Evolutionary conservation across 2,797 vertebrate genomes (phyloP).

Genomic region (Neosilurus hyrtlii): DNA sequence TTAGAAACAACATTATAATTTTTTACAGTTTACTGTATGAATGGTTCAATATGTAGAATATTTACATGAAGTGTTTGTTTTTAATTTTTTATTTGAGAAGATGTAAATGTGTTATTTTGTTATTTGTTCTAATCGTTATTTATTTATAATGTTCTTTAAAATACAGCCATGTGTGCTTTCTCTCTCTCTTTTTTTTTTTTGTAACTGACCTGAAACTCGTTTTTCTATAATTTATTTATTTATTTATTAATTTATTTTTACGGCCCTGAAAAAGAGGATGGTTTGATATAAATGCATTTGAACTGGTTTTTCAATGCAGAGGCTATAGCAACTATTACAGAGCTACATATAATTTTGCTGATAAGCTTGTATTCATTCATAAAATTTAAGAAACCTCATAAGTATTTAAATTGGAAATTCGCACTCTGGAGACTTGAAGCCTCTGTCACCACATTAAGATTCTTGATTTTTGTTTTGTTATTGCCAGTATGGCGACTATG

Average conservation of each 20-base stretch:
- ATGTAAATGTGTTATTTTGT: too few relatives aligned
- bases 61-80: neutral
- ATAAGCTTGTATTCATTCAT: neutral
- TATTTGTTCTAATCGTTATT: too few relatives aligned
- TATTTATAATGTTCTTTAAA: too few relatives aligned
- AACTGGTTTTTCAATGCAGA: neutral
- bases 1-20: neutral
- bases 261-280: neutral
- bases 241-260: too few relatives aligned
- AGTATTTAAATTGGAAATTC: neutral
- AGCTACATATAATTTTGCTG: neutral
- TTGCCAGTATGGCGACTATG: neutral
- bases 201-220: too few relatives aligned
- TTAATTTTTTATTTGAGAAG: neutral
- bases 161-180: too few relatives aligned
- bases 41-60: neutral
- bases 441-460: neutral
- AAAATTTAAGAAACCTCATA: neutral
- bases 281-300: neutral
- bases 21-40: neutral
- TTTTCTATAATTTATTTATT: too few relatives aligned
- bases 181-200: too few relatives aligned
- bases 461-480: neutral
- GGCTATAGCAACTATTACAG: neutral
- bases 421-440: neutral